Conservation (phyloP, 1,140 invertebrate species). For the Zaprionus ornatus region DNA sequence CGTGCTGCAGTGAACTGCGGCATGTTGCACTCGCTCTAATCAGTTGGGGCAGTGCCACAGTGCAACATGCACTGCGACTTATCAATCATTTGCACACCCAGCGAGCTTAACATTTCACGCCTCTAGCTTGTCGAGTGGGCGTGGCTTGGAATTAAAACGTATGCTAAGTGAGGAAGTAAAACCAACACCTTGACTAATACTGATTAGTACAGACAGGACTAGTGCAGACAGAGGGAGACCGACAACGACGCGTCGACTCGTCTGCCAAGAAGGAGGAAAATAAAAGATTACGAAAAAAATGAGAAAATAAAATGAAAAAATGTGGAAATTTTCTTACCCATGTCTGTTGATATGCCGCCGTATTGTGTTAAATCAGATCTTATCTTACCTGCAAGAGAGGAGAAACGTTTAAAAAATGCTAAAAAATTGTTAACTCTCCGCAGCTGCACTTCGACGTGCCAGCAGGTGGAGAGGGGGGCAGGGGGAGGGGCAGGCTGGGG, state of each 20-base stretch:
- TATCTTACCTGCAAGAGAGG: slow-evolving; percentile 82
- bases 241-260: slow-evolving; percentile 4
- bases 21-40: slow-evolving; percentile 47
- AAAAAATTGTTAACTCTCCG: slow-evolving; percentile 63
- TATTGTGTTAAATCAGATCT: slow-evolving; percentile 84
- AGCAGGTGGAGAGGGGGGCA: background rate
- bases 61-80: slow-evolving; percentile 22
- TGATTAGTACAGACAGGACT: slow-evolving; percentile 8
- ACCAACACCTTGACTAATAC: slow-evolving; percentile 44
- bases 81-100: slow-evolving; percentile 76
- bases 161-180: slow-evolving; percentile 13
- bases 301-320: slow-evolving; percentile 63
- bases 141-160: slow-evolving; percentile 7
- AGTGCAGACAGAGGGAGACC: slow-evolving; percentile 33
- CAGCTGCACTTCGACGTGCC: background rate
- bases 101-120: slow-evolving; percentile 28
- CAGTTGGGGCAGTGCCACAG: slow-evolving; percentile 30
- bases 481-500: background rate
- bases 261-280: slow-evolving; percentile 2
- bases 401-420: slow-evolving; percentile 78
- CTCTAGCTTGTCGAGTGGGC: background rate
- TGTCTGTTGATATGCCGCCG: slow-evolving; percentile 84
- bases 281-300: slow-evolving; percentile 39
- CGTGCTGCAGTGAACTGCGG: slow-evolving; percentile 22
- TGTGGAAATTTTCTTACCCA: slow-evolving; percentile 83